Evolutionary conservation across 2,888 invertebrate species (phyloP).

Genomic region (Chesias legatella): DNA sequence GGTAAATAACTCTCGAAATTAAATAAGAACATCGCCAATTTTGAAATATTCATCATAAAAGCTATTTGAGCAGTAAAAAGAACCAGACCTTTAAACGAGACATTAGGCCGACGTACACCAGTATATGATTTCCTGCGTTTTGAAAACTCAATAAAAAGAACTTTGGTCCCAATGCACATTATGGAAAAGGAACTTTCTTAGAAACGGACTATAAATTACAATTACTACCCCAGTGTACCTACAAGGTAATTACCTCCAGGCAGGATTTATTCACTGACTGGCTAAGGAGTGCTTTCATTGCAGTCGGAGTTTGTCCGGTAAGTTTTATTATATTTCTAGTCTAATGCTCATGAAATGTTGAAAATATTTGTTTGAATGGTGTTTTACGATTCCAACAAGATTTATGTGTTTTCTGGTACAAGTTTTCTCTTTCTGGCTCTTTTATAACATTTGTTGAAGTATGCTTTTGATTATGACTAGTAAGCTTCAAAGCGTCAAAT

Average conservation of each 20-base stretch:
- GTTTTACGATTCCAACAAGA: too few relatives aligned
- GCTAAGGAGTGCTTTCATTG: conserved; percentile 31
- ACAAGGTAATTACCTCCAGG: conserved; percentile 38
- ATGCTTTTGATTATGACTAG: too few relatives aligned
- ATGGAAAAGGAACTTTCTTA: conserved; percentile 40
- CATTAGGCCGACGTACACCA: too few relatives aligned
- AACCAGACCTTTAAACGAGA: too few relatives aligned
- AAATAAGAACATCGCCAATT: too few relatives aligned
- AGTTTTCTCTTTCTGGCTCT: too few relatives aligned
- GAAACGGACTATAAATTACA: conserved; percentile 47
- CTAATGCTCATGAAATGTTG: conserved; percentile 3
- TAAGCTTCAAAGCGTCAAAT: too few relatives aligned
- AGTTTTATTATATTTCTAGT: conserved; percentile 11
- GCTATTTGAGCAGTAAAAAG: too few relatives aligned
- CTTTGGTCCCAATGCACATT: conserved; percentile 39
- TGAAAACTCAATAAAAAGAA: conserved; percentile 15
- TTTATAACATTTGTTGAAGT: too few relatives aligned
- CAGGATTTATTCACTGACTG: conserved; percentile 31
- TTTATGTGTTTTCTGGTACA: too few relatives aligned
- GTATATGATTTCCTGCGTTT: not conserved
- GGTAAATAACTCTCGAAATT: too few relatives aligned
- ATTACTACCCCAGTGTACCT: conserved; percentile 36
- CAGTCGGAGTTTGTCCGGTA: conserved; percentile 20
- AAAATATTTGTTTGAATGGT: not conserved
- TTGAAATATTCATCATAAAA: too few relatives aligned